Evolutionary conservation across 2,113 vertebrate genomes (phyloP).

Genomic region (Dasyprocta punctata): DNA sequence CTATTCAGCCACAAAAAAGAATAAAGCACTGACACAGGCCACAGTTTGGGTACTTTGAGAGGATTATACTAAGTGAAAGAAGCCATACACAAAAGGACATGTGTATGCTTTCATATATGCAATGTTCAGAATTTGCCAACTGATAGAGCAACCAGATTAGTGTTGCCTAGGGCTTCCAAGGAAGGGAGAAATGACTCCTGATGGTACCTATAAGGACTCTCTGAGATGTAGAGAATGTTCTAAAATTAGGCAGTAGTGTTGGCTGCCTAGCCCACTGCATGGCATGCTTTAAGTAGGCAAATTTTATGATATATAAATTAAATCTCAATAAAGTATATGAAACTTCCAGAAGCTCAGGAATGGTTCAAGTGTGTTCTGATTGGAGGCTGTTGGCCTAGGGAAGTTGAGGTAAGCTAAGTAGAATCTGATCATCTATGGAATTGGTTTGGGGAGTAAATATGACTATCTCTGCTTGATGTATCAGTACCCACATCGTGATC

Average conservation of each 20-base stretch:
- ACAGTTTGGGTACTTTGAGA: neutral
- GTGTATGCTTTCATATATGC: neutral
- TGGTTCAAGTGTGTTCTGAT: neutral
- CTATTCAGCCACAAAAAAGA: neutral
- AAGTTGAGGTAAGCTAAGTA: neutral
- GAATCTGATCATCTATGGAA: neutral
- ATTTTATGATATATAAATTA: neutral
- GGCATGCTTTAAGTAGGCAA: neutral
- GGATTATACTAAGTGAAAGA: neutral
- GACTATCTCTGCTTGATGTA: neutral
- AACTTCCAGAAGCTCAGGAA: neutral
- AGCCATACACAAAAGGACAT: neutral
- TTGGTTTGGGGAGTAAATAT: neutral
- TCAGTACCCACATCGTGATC: neutral
- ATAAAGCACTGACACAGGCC: fast-evolving
- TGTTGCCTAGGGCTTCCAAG: neutral
- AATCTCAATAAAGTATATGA: neutral
- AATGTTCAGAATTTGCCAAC: neutral
- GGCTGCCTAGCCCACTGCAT: too few species aligned
- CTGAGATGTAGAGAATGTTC: neutral
- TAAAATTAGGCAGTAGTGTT: neutral
- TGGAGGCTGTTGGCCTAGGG: neutral
- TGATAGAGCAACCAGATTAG: neutral
- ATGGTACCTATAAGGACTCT: neutral
- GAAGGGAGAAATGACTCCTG: neutral